Conservation (phyloP, 2,797 vertebrate species). For the Tiaroga cobitis region DNA sequence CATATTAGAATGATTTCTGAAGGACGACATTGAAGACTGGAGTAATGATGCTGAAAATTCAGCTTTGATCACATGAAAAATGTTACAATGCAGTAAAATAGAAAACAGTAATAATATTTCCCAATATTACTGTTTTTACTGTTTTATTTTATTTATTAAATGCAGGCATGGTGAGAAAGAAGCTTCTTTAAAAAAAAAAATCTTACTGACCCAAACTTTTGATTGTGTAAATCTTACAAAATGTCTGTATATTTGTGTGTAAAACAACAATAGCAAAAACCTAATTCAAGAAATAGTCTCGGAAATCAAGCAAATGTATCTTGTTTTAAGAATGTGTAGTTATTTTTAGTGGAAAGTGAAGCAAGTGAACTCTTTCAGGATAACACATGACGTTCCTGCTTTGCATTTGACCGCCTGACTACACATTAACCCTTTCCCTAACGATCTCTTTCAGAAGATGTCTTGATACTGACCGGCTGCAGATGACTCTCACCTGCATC, state of each 20-base stretch:
- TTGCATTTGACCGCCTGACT: neutral
- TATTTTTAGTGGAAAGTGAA: neutral
- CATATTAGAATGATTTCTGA: neutral
- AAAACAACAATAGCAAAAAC: neutral
- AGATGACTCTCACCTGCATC: conserved; percentile 83
- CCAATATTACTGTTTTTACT: neutral
- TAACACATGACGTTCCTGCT: neutral
- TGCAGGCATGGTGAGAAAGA: neutral
- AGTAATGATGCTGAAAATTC: neutral
- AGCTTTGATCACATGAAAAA: neutral
- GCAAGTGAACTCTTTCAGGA: neutral
- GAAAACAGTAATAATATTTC: neutral
- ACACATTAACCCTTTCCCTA: neutral
- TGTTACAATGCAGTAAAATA: neutral
- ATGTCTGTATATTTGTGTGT: neutral
- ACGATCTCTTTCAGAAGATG: neutral
- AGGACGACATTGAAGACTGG: neutral
- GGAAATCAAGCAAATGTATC: neutral
- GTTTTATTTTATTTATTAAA: neutral
- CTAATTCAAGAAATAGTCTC: neutral
- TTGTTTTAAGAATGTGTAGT: neutral
- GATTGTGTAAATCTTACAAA: neutral
- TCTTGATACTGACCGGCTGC: neutral
- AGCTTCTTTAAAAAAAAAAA: neutral
- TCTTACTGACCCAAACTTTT: neutral